phyloP scores from a whole-genome alignment of 2,113 vertebrate species.

The Parus major region DNA sequence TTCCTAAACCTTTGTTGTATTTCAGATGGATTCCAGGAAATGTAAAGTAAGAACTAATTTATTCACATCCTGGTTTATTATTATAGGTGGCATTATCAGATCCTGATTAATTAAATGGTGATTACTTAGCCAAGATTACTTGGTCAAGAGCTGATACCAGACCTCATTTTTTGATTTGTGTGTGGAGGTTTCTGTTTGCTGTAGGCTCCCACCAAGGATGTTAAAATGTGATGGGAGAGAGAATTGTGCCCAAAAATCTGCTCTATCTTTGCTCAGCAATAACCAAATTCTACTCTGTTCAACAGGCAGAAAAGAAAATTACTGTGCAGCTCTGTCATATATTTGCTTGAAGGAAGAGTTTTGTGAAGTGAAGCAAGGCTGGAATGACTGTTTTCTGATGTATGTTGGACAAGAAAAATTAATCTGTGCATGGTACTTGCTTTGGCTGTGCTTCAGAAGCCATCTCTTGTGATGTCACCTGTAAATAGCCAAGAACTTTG shows the following conservation, averaged over 20 bases:
- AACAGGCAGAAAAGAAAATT: background rate
- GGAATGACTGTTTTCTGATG: constrained; percentile 17
- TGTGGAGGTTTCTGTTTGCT: background rate
- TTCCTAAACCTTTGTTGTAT: background rate
- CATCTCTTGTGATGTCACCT: constrained; percentile 84
- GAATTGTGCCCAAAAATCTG: background rate
- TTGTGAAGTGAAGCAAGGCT: background rate
- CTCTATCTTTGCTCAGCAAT: background rate
- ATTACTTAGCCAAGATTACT: background rate
- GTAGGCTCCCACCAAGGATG: background rate
- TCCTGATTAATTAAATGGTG: background rate
- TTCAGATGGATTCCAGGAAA: background rate
- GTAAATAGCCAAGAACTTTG: constrained; percentile 81
- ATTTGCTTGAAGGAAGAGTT: background rate
- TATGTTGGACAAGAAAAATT: constrained; percentile 56
- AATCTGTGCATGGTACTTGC: constrained; percentile 33
- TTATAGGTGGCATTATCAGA: background rate
- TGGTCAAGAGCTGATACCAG: background rate
- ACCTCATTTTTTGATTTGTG: background rate
- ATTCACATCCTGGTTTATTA: background rate
- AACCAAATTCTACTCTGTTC: background rate
- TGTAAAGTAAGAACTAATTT: background rate
- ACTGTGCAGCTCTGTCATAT: background rate
- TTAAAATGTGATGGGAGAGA: background rate
- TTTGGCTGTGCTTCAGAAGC: constrained; percentile 35